Percentiles rank a stretch among this genome's conserved stretches.
Conservation (phyloP, 2,113 vertebrate species). For the Muntiacus reevesi region DNA sequence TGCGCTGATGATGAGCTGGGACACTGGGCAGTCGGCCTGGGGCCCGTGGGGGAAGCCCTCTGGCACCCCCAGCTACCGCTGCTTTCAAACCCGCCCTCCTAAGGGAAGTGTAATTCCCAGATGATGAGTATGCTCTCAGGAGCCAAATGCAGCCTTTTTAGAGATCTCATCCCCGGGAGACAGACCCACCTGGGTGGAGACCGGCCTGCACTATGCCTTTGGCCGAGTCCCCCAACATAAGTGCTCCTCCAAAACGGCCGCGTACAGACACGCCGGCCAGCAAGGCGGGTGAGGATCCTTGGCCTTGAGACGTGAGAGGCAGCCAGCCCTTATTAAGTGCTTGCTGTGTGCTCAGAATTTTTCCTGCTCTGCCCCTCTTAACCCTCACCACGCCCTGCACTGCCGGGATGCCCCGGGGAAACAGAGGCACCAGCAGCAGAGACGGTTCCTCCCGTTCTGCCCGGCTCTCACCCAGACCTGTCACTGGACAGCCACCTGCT, state of each 20-base stretch:
- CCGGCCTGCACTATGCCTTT: not conserved
- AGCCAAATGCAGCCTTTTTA: accelerated
- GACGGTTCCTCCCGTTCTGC: accelerated
- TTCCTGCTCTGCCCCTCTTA: accelerated
- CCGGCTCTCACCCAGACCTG: not conserved
- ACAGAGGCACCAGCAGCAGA: not conserved
- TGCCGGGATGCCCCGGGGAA: accelerated
- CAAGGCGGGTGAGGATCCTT: not conserved
- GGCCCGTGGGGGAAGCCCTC: accelerated
- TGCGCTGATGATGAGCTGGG: accelerated
- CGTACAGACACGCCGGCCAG: accelerated
- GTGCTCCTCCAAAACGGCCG: accelerated
- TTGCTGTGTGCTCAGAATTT: accelerated
- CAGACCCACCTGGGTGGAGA: accelerated
- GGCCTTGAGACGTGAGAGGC: accelerated
- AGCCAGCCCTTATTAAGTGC: accelerated
- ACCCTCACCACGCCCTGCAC: accelerated
- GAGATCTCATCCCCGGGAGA: accelerated
- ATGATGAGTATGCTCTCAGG: accelerated
- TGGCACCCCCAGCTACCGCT: accelerated
- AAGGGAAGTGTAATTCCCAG: not conserved
- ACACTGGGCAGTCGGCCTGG: accelerated
- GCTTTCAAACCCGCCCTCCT: not conserved
- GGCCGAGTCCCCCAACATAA: accelerated
- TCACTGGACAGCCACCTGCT: accelerated